A percentile compares a stretch with the other conserved stretches of the same genome.
Evolutionary conservation across 2,797 vertebrate species (phyloP).

Genomic region (Sebastes trivittatus): DNA sequence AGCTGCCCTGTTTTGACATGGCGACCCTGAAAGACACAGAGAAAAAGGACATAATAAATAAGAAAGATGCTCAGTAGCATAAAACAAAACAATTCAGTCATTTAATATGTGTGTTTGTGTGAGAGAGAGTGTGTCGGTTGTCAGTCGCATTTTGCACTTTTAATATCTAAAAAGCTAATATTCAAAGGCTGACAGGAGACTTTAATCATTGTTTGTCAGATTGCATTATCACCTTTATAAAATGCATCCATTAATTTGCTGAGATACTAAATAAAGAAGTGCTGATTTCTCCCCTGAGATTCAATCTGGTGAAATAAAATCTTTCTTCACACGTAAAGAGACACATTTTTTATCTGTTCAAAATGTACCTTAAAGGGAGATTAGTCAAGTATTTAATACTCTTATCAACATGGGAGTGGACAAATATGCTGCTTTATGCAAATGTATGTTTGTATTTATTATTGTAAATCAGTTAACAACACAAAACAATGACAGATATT

Average conservation of each 20-base stretch:
- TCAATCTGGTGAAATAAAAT: background rate
- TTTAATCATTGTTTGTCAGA: background rate
- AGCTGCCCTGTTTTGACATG: slow-evolving; percentile 99
- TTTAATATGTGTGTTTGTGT: too few species aligned
- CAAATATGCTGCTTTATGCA: too few species aligned
- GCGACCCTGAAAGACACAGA: slow-evolving; percentile 86
- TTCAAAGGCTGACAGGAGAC: background rate
- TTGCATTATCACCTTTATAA: background rate
- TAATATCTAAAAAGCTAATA: background rate
- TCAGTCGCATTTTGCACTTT: background rate
- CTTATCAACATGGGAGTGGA: too few species aligned
- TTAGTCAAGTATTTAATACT: too few species aligned
- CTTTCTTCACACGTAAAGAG: too few species aligned
- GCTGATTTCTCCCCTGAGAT: too few species aligned
- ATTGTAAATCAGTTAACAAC: too few species aligned
- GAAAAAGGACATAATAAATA: background rate
- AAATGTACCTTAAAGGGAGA: too few species aligned
- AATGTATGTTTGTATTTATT: too few species aligned
- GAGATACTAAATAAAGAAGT: background rate
- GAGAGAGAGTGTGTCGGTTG: too few species aligned
- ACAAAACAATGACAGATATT: too few species aligned
- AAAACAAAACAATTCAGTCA: background rate
- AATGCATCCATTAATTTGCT: background rate
- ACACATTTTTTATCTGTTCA: too few species aligned
- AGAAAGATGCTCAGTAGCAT: background rate